Percentiles rank a stretch among this genome's conserved stretches.
These are phyloP conservation scores for Drosophila sulfurigaster DNA, from an alignment of 1,140 invertebrate species.

Conservation along the genomic window DNA sequence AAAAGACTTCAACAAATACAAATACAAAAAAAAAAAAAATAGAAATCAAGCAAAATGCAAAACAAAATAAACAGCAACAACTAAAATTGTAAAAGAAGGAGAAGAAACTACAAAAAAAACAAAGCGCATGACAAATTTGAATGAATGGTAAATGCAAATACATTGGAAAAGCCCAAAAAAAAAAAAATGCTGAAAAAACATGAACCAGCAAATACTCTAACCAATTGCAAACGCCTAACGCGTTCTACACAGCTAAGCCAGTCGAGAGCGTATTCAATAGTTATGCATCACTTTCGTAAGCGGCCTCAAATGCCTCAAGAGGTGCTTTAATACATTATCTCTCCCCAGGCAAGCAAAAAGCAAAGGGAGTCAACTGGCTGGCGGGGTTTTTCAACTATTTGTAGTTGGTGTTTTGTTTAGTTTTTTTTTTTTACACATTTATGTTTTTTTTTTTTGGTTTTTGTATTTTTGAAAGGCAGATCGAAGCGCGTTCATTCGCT, in stretches of 20 bases:
- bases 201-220: conserved; percentile 13
- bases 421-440: conserved; percentile 11
- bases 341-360: not conserved
- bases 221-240: not conserved
- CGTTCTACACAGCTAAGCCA: not conserved
- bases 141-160: conserved; percentile 43
- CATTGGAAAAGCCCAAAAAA: conserved; percentile 24
- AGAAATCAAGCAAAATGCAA: conserved; percentile 4
- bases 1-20: not conserved
- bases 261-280: conserved; percentile 10
- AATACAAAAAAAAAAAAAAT: conserved; percentile 18
- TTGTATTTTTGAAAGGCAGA: conserved; percentile 39
- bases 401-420: not conserved
- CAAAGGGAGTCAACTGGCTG: not conserved
- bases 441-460: conserved; percentile 6
- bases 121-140: conserved; percentile 49
- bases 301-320: conserved; percentile 3
- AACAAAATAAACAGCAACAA: conserved; percentile 17
- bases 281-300: conserved; percentile 1
- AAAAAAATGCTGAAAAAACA: not conserved
- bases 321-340: conserved; percentile 21
- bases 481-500: conserved; percentile 14
- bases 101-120: conserved; percentile 21
- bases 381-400: not conserved
- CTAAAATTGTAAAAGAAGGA: not conserved